phyloP scores from a whole-genome alignment of 2,797 vertebrate genomes.

The Dermochelys coriacea region DNA sequence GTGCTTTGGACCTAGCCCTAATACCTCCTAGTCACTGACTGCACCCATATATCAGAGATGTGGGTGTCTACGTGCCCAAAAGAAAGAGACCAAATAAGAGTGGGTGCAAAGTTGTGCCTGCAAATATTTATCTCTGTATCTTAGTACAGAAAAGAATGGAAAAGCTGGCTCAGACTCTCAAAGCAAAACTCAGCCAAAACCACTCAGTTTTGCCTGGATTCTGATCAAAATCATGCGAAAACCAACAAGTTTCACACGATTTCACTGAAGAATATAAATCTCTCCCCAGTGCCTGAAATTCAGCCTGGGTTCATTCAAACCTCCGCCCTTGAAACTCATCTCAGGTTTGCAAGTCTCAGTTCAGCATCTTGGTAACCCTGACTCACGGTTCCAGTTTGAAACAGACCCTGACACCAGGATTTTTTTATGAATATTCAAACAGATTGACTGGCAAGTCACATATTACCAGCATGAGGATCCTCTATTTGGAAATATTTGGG shows the following conservation, averaged over 20 bases:
- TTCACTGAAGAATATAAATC: neutral
- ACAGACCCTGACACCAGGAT: neutral
- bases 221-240: neutral
- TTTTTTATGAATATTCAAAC: neutral
- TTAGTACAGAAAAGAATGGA: neutral
- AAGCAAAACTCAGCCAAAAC: neutral
- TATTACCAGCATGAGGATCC: neutral
- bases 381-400: neutral
- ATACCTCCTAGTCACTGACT: neutral
- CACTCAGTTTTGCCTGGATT: neutral
- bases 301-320: neutral
- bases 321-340: neutral
- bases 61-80: neutral
- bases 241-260: neutral
- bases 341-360: neutral
- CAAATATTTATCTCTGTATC: neutral
- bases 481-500: neutral
- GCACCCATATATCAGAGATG: neutral
- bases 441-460: neutral
- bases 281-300: neutral
- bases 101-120: neutral
- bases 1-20: neutral
- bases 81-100: neutral
- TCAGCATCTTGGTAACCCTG: neutral
- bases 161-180: neutral